phyloP scores from a whole-genome alignment of 2,888 invertebrate genomes.

The Heterodera filipjevi region DNA sequence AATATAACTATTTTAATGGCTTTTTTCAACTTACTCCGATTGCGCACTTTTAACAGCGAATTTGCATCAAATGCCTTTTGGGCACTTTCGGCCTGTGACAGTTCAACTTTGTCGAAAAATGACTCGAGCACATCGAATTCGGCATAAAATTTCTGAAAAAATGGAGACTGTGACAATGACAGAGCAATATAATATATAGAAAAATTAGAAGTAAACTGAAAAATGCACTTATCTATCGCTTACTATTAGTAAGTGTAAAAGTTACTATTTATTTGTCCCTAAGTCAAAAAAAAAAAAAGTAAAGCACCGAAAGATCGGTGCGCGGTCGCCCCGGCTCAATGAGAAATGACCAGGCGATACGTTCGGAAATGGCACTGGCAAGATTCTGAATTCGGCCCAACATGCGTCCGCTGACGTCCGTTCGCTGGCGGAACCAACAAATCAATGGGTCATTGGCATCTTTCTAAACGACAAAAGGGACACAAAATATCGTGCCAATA shows the following conservation, averaged over 20 bases:
- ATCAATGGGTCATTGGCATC: slow-evolving; percentile 27
- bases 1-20: background rate
- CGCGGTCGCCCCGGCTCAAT: slow-evolving; percentile 57
- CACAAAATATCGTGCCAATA: background rate
- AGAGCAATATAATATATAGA: too few species aligned
- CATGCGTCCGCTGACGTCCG: slow-evolving; percentile 33
- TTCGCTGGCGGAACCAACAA: slow-evolving; percentile 26
- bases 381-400: slow-evolving; percentile 43
- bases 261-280: background rate
- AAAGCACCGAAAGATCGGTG: slow-evolving; percentile 53
- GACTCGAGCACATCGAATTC: slow-evolving; percentile 56
- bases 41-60: slow-evolving; percentile 55
- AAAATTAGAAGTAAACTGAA: too few species aligned
- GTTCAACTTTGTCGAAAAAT: slow-evolving; percentile 52
- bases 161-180: too few species aligned
- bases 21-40: slow-evolving; percentile 39
- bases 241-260: too few species aligned
- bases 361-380: slow-evolving; percentile 34
- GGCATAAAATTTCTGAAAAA: slow-evolving; percentile 49
- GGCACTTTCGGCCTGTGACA: slow-evolving; percentile 48
- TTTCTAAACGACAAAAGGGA: background rate
- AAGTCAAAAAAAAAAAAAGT: background rate
- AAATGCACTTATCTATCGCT: too few species aligned
- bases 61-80: slow-evolving; percentile 57
- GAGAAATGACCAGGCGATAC: slow-evolving; percentile 55